Percentiles rank a stretch among this genome's conserved stretches.
phyloP scores from a whole-genome alignment of 2,113 vertebrate genomes.

The Stercorarius parasiticus region DNA sequence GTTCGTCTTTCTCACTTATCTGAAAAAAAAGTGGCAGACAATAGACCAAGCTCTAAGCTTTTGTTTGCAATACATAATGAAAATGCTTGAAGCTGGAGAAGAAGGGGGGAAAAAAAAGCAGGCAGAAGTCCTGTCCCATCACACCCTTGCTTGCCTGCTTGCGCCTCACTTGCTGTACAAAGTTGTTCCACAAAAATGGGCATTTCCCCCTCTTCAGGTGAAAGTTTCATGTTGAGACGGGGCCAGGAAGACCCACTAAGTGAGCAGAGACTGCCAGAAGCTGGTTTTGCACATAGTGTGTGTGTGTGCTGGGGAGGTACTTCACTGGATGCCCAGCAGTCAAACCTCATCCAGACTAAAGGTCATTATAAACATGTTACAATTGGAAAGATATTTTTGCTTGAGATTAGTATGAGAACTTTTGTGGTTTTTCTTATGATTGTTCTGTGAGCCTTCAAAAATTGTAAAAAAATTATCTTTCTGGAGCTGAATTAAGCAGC shows the following conservation, averaged over 20 bases:
- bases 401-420: background rate
- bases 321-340: background rate
- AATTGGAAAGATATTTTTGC: background rate
- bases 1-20: background rate
- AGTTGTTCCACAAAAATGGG: background rate
- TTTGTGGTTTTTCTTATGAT: fast-evolving
- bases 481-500: background rate
- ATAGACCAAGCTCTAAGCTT: background rate
- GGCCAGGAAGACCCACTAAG: background rate
- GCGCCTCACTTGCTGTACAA: background rate
- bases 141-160: background rate
- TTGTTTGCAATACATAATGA: background rate
- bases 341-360: background rate
- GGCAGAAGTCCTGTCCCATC: background rate
- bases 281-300: background rate
- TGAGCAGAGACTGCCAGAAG: background rate
- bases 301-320: background rate
- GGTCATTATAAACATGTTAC: background rate
- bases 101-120: background rate
- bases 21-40: background rate
- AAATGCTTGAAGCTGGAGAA: background rate
- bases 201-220: background rate
- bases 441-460: background rate
- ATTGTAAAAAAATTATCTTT: background rate
- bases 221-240: background rate